These are phyloP conservation scores for Anagrus nilaparvatae DNA, from an alignment of 1,140 invertebrate genomes.

Conservation along the genomic window DNA sequence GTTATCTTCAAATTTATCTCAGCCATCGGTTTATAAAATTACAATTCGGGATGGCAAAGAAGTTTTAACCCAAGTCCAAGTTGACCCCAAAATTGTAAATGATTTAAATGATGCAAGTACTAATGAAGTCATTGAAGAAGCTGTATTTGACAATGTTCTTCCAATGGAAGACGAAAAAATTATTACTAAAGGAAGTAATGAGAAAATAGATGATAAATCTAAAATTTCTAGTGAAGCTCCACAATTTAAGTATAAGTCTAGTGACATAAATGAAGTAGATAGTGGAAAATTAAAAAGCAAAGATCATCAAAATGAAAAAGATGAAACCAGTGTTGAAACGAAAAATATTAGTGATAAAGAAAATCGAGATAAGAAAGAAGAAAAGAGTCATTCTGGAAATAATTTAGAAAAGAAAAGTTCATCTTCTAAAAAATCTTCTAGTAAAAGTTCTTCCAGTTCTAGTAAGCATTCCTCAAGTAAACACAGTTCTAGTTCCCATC, in stretches of 20 bases:
- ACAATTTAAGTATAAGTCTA: conserved; percentile 15
- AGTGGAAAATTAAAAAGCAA: conserved; percentile 32
- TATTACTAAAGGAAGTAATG: conserved; percentile 12
- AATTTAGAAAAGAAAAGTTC: conserved; percentile 39
- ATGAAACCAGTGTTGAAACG: conserved; percentile 23
- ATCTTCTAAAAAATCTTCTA: conserved; percentile 41
- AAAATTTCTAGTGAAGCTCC: conserved; percentile 24
- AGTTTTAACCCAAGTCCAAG: conserved; percentile 54
- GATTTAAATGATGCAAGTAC: too few species aligned
- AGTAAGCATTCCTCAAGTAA: conserved; percentile 36
- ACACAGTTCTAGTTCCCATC: conserved; percentile 32
- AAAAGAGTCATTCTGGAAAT: conserved; percentile 26
- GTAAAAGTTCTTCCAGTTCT: conserved; percentile 31
- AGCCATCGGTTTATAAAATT: conserved; percentile 50
- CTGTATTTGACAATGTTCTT: conserved; percentile 10
- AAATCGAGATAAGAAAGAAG: conserved; percentile 35
- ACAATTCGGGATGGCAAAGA: conserved; percentile 64
- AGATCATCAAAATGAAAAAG: conserved; percentile 25
- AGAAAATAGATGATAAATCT: conserved; percentile 19
- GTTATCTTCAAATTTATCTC: conserved; percentile 4
- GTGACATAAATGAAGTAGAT: conserved; percentile 25
- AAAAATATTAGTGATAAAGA: conserved; percentile 37
- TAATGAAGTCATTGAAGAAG: conserved; percentile 20
- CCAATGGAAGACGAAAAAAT: conserved; percentile 13
- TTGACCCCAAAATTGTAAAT: conserved; percentile 26